Evolutionary conservation across 2,888 invertebrate genomes (phyloP), one percentile per base, ranked within the genome.

Genomic region (Bedellia somnulentella): DNA sequence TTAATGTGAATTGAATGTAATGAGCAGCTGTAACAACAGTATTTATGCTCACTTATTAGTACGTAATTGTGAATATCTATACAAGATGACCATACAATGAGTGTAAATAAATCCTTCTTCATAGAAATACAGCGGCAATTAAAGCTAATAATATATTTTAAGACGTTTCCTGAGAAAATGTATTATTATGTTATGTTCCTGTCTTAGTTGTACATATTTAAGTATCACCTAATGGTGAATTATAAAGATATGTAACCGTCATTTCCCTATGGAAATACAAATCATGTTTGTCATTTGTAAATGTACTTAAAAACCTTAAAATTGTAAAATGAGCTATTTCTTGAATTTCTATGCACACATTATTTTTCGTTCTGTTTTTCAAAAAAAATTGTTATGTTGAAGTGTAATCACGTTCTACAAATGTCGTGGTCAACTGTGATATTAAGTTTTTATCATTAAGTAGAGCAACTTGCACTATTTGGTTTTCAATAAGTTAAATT

Each of bases 391-490:
- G 42, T 39, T 41, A 48, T 45, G 44, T 48, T 42, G 37, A 52
- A 55, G 55, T 57, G 53, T 58, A 60, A 51, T 55, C 62, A 58
- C 56, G 45, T 53, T 57, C 55, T 51, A 54, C 49, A 59, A 63
- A 56, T 61, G 58, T 71, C 73, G 71, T 73, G 67, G 71, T 70
- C 63, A 67, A 60, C 75, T 75, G 75, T 75, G 75, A 75, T 75
- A 75, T 73, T 75, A 70, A 68, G 70, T 75, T 62, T 67, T 68
- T 60, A 62, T 67, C 64, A 57, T 54, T 70, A 67, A 59, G 63
- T 56, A 52, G 48, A 55, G 52, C 56, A 57, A 44, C 48, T 47
- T 52, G 50, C 53, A n/a, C n/a, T n/a, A n/a, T 57, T 53, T 56
- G 45, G 46, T 47, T 59, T 60, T 48, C 43, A 44, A 45, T 53